These are phyloP conservation scores for Palaemon carinicauda DNA, from an alignment of 1,140 invertebrate species.

Conservation along the genomic window DNA sequence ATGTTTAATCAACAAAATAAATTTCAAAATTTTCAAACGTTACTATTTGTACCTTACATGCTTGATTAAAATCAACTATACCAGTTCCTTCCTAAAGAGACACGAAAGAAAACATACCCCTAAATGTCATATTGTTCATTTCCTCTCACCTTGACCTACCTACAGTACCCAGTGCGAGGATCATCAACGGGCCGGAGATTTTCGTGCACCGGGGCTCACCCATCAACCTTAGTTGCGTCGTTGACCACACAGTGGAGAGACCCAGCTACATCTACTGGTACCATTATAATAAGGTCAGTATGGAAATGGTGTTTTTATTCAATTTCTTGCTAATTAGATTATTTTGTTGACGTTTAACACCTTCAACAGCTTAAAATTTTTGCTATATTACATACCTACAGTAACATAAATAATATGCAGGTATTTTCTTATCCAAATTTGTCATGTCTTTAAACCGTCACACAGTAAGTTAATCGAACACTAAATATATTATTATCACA, in stretches of 20 bases:
- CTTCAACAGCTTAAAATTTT: background rate
- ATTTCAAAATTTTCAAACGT: too few species aligned
- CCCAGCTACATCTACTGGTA: slow-evolving; percentile 40
- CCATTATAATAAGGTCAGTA: slow-evolving; percentile 30
- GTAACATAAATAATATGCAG: background rate
- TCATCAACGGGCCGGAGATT: slow-evolving; percentile 35
- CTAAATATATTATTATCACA: background rate
- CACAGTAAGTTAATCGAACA: too few species aligned
- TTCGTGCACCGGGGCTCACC: slow-evolving; percentile 37
- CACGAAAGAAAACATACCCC: too few species aligned
- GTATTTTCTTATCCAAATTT: background rate
- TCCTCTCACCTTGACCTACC: background rate
- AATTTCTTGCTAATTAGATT: too few species aligned
- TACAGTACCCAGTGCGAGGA: slow-evolving; percentile 27
- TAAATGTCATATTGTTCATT: background rate
- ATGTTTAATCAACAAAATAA: too few species aligned
- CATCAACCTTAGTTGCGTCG: slow-evolving; percentile 42
- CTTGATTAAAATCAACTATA: too few species aligned
- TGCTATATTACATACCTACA: background rate
- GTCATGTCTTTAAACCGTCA: too few species aligned
- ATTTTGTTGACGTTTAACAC: too few species aligned
- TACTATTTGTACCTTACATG: too few species aligned
- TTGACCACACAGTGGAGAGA: slow-evolving; percentile 5
- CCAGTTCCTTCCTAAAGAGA: too few species aligned
- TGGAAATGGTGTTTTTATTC: background rate